Base-by-base conservation (phyloP, 2,113 vertebrate species). In the Mixornis gularis region DNA sequence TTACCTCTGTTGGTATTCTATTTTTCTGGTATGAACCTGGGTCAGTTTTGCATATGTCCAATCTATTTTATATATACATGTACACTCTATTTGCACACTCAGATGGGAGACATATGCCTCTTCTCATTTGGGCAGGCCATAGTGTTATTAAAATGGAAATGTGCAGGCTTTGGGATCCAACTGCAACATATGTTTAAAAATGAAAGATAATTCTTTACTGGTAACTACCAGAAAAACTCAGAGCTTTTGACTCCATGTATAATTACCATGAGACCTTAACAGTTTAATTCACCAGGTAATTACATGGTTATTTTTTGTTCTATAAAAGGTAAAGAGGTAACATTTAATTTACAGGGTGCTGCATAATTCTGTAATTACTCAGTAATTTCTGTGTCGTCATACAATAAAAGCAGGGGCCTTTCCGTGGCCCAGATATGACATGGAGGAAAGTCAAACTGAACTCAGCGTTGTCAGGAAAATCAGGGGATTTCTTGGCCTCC, bases 291-390 rank as follows among this genome's bases (percentile, higher is more conserved):
- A 96, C 95, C 92, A 94, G 93, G 95, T 97, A 97, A 98, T 98
- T 97, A 97, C 97, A 98, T 46, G 82, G 95, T 95, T 96, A 93
- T 96, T 96, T 97, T 97, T 95, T 96, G 86, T 96, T 96, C 96
- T 97, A 89, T 95, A 95, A 96, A 97, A 97, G 95, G 97, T 96
- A 97, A 96, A 98, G 96, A 97, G 95, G 96, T 95, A 97, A 96
- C 95, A 92, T 97, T 97, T 97, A 96, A 97, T 98, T 97, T 97
- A 87, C 66, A 97, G 94, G 96, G 95, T 95, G 89, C 87, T 92
- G 96, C 90, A 96, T 97, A 97, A 97, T 97, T 96, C 96, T 96
- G 80, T 98, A 98, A 98, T 98, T 97, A 97, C 93, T 96, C 17
- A 13, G 87, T 96, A 92, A 95, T 96, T 96, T 97, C 94, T 32